These are phyloP conservation scores for Cybosia mesomella DNA, from an alignment of 2,888 invertebrate species.

Conservation along the genomic window DNA sequence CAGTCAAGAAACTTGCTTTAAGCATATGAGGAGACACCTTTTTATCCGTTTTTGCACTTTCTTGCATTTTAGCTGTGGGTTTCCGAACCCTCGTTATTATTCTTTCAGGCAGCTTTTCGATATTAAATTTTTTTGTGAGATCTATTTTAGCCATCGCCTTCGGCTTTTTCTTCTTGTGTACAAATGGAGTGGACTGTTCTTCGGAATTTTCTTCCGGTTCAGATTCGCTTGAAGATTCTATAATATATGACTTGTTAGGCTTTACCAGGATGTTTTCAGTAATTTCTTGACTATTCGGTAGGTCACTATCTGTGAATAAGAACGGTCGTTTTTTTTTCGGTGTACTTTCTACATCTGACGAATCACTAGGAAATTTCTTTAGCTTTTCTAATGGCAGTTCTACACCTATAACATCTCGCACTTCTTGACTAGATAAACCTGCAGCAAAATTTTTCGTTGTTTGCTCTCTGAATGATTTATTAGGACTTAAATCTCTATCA, in stretches of 20 bases:
- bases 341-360: slow-evolving; percentile 68
- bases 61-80: slow-evolving; percentile 66
- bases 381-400: slow-evolving; percentile 44
- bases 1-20: slow-evolving; percentile 61
- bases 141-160: slow-evolving; percentile 63
- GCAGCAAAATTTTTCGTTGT: slow-evolving; percentile 54
- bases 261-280: slow-evolving; percentile 60
- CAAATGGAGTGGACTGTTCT: slow-evolving; percentile 63
- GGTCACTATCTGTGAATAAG: slow-evolving; percentile 67
- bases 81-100: slow-evolving; percentile 73
- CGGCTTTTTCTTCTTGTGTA: slow-evolving; percentile 59
- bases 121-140: slow-evolving; percentile 68
- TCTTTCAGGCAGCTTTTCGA: slow-evolving; percentile 67
- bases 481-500: slow-evolving; percentile 42
- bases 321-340: slow-evolving; percentile 68
- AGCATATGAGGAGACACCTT: slow-evolving; percentile 57
- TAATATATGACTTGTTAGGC: slow-evolving; percentile 43
- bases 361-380: slow-evolving; percentile 62
- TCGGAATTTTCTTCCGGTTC: slow-evolving; percentile 67
- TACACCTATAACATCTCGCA: slow-evolving; percentile 58
- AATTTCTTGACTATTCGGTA: slow-evolving; percentile 79
- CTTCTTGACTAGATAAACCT: slow-evolving; percentile 56
- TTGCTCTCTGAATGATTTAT: slow-evolving; percentile 46
- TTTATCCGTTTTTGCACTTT: slow-evolving; percentile 40
- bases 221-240: slow-evolving; percentile 72